Evolutionary conservation across 2,113 vertebrate species (phyloP).

Genomic region (Cottus gobio): DNA sequence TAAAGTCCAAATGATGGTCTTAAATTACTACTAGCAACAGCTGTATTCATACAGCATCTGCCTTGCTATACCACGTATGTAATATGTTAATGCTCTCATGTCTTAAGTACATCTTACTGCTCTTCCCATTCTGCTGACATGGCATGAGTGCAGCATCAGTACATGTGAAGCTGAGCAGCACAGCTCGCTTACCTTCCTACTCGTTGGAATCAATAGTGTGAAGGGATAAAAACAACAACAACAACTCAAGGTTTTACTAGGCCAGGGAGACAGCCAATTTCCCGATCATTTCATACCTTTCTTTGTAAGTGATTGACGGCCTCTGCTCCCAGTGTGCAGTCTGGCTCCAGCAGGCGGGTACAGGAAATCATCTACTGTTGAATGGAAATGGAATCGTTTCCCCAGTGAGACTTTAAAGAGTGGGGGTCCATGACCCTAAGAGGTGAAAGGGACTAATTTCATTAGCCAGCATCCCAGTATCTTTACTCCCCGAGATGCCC

Average conservation of each 20-base stretch:
- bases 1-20: background rate
- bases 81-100: background rate
- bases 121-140: slow-evolving; percentile 10
- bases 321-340: slow-evolving; percentile 45
- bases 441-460: slow-evolving; percentile 32
- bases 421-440: slow-evolving; percentile 20
- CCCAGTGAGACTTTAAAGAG: slow-evolving; percentile 15
- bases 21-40: background rate
- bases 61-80: background rate
- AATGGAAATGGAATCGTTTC: slow-evolving; percentile 8
- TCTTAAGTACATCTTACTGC: background rate
- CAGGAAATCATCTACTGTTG: slow-evolving; percentile 26
- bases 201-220: slow-evolving; percentile 30
- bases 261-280: slow-evolving; percentile 46
- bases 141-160: background rate
- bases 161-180: background rate
- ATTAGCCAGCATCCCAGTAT: slow-evolving; percentile 24
- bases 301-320: slow-evolving; percentile 31
- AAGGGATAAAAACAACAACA: background rate
- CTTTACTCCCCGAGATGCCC: background rate
- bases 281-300: slow-evolving; percentile 56
- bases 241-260: slow-evolving; percentile 29
- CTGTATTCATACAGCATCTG: background rate
- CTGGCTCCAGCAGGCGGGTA: slow-evolving; percentile 29
- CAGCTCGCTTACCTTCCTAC: background rate